Evolutionary conservation across 2,113 vertebrate species (phyloP).

Genomic region (Microtus ochrogaster): DNA sequence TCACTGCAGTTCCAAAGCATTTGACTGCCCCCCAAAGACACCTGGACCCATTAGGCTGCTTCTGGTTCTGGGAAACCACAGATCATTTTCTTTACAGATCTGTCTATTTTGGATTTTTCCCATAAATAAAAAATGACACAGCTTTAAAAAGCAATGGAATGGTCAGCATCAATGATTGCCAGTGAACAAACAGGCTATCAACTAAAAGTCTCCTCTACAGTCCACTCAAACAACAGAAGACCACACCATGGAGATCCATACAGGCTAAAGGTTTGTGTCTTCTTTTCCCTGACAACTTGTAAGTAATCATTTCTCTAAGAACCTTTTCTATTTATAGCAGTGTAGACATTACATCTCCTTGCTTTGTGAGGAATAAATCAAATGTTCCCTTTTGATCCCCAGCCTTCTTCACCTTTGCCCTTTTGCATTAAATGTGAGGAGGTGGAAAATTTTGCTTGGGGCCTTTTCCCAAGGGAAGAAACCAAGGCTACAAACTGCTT

Average conservation of each 20-base stretch:
- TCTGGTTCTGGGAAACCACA: neutral
- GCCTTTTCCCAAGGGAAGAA: neutral
- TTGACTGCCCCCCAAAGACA: neutral
- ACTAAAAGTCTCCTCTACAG: neutral
- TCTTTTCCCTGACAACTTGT: neutral
- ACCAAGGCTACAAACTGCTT: neutral
- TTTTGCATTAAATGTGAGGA: conserved; percentile 21
- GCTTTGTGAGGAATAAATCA: conserved; percentile 32
- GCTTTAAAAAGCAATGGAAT: neutral
- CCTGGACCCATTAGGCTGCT: neutral
- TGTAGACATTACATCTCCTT: conserved; percentile 20
- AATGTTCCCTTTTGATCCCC: conserved; percentile 17
- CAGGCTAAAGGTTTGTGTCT: neutral
- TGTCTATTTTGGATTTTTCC: neutral
- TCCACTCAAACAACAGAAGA: conserved; percentile 1
- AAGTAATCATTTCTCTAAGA: conserved; percentile 47
- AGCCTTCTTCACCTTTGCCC: neutral
- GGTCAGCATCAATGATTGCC: neutral
- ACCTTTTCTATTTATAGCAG: conserved; percentile 11
- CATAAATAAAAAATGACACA: neutral
- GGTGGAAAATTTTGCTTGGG: neutral
- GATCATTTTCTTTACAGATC: neutral
- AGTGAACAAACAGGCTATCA: neutral
- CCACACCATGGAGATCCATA: neutral
- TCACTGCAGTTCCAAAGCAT: neutral